These are phyloP conservation scores for Intellagama lesueurii DNA, from an alignment of 2,797 vertebrate species.

Conservation along the genomic window DNA sequence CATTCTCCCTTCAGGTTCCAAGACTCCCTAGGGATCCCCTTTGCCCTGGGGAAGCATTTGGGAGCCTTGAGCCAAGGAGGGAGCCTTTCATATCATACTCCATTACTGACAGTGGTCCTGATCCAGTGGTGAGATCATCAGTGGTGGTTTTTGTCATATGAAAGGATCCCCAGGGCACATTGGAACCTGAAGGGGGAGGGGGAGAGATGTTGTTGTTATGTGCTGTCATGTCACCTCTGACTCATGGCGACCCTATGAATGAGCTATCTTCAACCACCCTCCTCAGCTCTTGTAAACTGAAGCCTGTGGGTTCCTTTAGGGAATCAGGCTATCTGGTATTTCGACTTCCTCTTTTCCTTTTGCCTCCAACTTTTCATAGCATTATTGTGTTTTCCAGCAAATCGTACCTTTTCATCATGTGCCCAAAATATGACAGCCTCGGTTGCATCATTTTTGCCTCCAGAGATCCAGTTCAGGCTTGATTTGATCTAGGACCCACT, in stretches of 20 bases:
- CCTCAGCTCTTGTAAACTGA: not conserved
- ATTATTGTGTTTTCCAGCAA: not conserved
- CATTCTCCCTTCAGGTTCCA: no score
- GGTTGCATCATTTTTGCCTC: not conserved
- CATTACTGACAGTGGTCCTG: no score
- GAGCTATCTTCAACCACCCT: not conserved
- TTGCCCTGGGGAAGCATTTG: no score
- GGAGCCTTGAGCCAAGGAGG: no score
- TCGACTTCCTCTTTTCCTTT: not conserved
- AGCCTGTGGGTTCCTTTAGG: not conserved
- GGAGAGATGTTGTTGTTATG: not conserved
- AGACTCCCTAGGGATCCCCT: no score
- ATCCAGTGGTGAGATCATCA: no score
- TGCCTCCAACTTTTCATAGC: not conserved
- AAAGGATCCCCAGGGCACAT: no score
- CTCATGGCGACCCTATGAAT: not conserved
- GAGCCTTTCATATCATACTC: no score
- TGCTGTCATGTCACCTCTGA: not conserved
- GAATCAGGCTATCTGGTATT: not conserved
- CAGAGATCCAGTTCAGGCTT: not conserved
- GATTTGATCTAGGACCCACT: not conserved
- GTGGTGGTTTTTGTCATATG: no score
- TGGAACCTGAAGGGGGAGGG: no score
- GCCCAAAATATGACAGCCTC: not conserved
- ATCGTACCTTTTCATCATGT: not conserved